Conservation (phyloP, 2,888 invertebrate genomes). For the Sclerodermus sp. region DNA sequence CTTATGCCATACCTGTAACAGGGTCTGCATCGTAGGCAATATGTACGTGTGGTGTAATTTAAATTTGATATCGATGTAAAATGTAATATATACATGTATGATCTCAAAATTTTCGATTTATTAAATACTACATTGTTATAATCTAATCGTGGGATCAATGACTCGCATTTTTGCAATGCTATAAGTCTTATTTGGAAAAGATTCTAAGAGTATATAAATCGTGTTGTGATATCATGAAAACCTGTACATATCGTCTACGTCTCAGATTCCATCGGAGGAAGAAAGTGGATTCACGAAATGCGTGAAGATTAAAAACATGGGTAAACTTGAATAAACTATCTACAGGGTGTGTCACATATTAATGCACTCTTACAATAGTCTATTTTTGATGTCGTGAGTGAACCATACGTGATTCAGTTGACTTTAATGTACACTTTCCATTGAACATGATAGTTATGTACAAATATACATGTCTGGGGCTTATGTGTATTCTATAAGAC, state of each 20-base stretch:
- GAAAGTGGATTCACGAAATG: conserved; percentile 31
- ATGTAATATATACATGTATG: conserved; percentile 37
- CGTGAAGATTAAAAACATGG: conserved; percentile 33
- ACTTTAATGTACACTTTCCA: conserved; percentile 47
- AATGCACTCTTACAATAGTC: conserved; percentile 54
- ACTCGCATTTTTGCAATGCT: conserved; percentile 32
- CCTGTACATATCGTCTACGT: conserved; percentile 44
- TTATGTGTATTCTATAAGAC: conserved; percentile 45
- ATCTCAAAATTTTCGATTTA: conserved; percentile 36
- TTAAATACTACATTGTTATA: conserved; percentile 37
- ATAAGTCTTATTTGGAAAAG: conserved; percentile 29
- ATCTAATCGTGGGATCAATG: conserved; percentile 37
- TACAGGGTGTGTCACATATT: conserved; percentile 43
- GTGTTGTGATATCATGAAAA: conserved; percentile 37
- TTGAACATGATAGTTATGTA: conserved; percentile 53
- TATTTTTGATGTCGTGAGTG: conserved; percentile 56
- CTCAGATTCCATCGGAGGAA: conserved; percentile 30
- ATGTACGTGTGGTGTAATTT: conserved; percentile 40
- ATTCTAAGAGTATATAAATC: conserved; percentile 18
- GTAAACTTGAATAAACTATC: conserved; percentile 40
- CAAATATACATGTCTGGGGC: conserved; percentile 50
- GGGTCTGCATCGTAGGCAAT: conserved; percentile 46
- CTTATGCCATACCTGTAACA: conserved; percentile 35
- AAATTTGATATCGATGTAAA: conserved; percentile 33
- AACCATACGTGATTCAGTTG: conserved; percentile 49